These are phyloP conservation scores for Fregetta grallaria DNA, from an alignment of 2,113 vertebrate species.

Conservation along the genomic window DNA sequence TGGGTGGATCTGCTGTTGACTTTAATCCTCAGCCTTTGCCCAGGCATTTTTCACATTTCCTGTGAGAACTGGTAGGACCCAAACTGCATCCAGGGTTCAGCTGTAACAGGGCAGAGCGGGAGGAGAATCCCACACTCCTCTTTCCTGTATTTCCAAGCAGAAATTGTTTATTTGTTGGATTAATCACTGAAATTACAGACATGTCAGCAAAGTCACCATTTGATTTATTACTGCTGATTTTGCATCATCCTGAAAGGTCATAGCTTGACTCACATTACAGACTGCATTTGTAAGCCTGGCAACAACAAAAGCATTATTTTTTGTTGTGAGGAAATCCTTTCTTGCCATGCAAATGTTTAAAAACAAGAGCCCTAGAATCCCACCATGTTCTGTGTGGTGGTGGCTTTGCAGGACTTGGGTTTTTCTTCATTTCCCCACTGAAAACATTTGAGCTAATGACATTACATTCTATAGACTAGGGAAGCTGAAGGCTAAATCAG, in stretches of 20 bases:
- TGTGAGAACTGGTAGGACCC: background rate
- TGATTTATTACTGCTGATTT: constrained; percentile 34
- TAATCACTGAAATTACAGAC: background rate
- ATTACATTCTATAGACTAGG: too few relatives aligned
- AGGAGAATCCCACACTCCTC: background rate
- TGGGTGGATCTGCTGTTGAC: background rate
- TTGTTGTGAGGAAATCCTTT: background rate
- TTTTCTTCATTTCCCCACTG: background rate
- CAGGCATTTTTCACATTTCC: background rate
- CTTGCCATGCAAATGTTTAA: background rate
- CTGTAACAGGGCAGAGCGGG: background rate
- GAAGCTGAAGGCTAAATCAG: background rate
- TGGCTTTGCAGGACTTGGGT: background rate
- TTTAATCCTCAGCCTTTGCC: background rate
- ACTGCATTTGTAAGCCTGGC: background rate
- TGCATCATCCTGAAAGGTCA: constrained; percentile 23
- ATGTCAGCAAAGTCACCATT: background rate
- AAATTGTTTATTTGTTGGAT: constrained; percentile 2
- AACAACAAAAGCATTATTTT: background rate
- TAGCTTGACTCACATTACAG: background rate
- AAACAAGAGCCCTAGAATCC: background rate
- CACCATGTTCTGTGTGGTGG: background rate
- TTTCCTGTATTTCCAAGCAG: background rate
- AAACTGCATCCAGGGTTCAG: background rate
- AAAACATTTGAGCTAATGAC: background rate